Evolutionary conservation across 2,888 invertebrate species (phyloP).

Genomic region (Hedychridium roseum): DNA sequence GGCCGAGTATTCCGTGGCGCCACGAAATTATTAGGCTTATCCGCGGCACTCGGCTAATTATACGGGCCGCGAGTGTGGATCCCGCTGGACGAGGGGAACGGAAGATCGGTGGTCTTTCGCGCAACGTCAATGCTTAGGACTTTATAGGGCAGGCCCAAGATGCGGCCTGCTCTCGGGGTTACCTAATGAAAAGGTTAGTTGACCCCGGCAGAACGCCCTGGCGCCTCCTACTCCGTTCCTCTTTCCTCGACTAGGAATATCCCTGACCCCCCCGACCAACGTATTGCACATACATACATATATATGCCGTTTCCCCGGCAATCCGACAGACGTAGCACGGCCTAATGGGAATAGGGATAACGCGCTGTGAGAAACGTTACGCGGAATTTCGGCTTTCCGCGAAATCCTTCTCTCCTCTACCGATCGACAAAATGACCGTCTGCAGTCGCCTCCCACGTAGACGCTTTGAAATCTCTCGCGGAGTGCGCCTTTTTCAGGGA

Average conservation of each 20-base stretch:
- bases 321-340: not conserved
- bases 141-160: constrained; percentile 51
- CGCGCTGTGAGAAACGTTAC: constrained; percentile 4
- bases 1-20: constrained; percentile 56
- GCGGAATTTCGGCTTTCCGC: constrained; percentile 24
- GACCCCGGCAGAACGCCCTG: constrained; percentile 63
- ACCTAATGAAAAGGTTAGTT: constrained; percentile 64
- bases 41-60: constrained; percentile 59
- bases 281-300: too few relatives aligned
- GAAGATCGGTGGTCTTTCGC: constrained; percentile 15
- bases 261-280: not conserved
- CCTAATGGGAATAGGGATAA: constrained; percentile 7
- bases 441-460: constrained; percentile 33
- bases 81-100: too few relatives aligned
- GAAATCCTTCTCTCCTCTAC: constrained; percentile 28
- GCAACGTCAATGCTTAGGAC: constrained; percentile 58
- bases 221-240: constrained; percentile 58
- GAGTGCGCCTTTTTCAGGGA: too few relatives aligned
- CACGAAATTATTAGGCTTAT: constrained; percentile 63
- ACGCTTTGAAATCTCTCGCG: constrained; percentile 14
- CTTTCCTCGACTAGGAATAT: constrained; percentile 21
- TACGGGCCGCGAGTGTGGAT: constrained; percentile 39
- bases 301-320: not conserved
- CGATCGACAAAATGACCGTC: constrained; percentile 23
- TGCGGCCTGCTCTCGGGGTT: constrained; percentile 52